These are phyloP conservation scores for Dipodomys merriami DNA, from an alignment of 2,113 vertebrate genomes.

Conservation along the genomic window DNA sequence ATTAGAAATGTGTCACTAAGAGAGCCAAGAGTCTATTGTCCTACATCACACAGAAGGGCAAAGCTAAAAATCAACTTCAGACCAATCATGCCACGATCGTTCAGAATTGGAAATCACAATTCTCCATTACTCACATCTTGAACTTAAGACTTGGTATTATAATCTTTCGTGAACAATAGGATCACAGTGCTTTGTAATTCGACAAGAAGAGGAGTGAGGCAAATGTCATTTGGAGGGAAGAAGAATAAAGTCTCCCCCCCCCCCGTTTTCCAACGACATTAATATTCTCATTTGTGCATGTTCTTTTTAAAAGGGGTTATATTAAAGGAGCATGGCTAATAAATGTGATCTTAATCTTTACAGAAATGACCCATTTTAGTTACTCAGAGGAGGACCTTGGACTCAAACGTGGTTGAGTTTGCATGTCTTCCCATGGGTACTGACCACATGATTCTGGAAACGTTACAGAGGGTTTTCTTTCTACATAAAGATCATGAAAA, in stretches of 20 bases:
- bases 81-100: accelerated
- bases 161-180: not conserved
- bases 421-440: not conserved
- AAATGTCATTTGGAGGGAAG: not conserved
- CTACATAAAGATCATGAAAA: not conserved
- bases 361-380: not conserved
- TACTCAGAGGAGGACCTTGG: not conserved
- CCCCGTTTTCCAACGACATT: not conserved
- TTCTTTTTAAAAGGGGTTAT: not conserved
- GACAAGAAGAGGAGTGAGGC: not conserved
- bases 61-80: not conserved
- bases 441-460: not conserved
- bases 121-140: not conserved
- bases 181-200: not conserved
- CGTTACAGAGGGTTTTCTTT: not conserved
- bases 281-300: not conserved
- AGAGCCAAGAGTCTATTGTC: not conserved
- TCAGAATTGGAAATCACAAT: not conserved
- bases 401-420: not conserved
- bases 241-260: not conserved
- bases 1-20: not conserved
- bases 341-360: not conserved
- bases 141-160: not conserved
- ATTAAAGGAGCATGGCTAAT: not conserved
- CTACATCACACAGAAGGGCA: not conserved